Evolutionary conservation across 2,797 vertebrate species (phyloP).

Genomic region (Philypnodon macrostomus): DNA sequence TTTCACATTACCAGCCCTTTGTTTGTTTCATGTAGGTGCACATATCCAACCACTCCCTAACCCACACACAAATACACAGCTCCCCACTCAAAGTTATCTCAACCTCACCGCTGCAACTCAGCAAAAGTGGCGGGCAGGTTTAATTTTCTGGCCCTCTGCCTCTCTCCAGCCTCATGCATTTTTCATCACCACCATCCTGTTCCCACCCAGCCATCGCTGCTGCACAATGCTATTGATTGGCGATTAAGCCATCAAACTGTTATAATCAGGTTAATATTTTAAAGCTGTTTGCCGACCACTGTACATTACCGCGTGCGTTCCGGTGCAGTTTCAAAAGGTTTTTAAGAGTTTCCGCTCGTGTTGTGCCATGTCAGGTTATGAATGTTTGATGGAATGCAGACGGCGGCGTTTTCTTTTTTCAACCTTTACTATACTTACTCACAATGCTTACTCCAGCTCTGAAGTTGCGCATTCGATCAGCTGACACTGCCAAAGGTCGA

Average conservation of each 20-base stretch:
- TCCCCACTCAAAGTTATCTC: constrained; percentile 49
- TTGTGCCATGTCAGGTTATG: constrained; percentile 51
- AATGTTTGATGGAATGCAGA: constrained; percentile 64
- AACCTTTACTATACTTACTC: constrained; percentile 6
- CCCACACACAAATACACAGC: constrained; percentile 30
- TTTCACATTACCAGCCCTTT: constrained; percentile 17
- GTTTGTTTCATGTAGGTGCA: constrained; percentile 53
- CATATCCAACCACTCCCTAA: constrained; percentile 36
- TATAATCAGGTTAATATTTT: constrained; percentile 84
- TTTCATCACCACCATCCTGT: constrained; percentile 77
- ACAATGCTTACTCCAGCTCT: constrained; percentile 36
- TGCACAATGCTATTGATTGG: constrained; percentile 81
- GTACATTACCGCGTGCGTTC: constrained; percentile 35
- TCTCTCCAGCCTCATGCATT: constrained; percentile 80
- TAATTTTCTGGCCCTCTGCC: constrained; percentile 76
- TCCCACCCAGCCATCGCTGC: constrained; percentile 63
- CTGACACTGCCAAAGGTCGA: constrained; percentile 53
- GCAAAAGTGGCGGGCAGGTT: constrained; percentile 78
- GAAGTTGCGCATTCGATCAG: constrained; percentile 48
- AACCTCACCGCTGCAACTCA: constrained; percentile 69
- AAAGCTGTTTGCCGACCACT: constrained; percentile 59
- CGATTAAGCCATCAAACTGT: constrained; percentile 86
- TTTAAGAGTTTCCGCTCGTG: constrained; percentile 50
- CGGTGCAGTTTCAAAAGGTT: constrained; percentile 36
- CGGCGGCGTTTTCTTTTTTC: background rate